Percentiles rank a stretch among this genome's conserved stretches.
These are phyloP conservation scores for Microcebus ravelobensis DNA, from an alignment of 2,113 vertebrate genomes.

Conservation along the genomic window DNA sequence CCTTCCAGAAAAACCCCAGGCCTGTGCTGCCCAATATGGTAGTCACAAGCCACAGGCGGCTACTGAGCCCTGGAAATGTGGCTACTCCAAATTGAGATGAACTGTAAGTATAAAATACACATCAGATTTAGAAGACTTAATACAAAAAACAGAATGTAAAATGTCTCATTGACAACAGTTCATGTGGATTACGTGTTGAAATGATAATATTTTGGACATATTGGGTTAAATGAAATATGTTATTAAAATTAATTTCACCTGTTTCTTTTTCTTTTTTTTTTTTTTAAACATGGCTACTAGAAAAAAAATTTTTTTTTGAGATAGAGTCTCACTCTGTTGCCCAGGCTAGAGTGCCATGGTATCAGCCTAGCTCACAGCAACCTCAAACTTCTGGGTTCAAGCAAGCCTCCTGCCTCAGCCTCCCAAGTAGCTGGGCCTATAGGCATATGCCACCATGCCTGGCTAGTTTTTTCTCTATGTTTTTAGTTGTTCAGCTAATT, in stretches of 20 bases:
- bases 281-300: neutral
- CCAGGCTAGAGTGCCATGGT: too few relatives aligned
- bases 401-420: too few relatives aligned
- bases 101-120: neutral
- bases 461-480: too few relatives aligned
- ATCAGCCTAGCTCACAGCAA: too few relatives aligned
- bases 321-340: too few relatives aligned
- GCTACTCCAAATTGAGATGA: neutral
- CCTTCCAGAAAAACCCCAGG: neutral
- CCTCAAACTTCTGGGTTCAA: too few relatives aligned
- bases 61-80: neutral
- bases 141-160: neutral
- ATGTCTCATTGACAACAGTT: neutral
- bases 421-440: too few relatives aligned
- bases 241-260: conserved; percentile 41
- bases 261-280: neutral
- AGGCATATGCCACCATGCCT: too few relatives aligned
- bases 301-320: neutral
- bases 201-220: neutral
- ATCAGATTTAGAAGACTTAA: neutral
- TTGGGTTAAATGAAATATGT: neutral
- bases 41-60: neutral
- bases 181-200: neutral
- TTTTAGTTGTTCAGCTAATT: too few relatives aligned
- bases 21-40: neutral